Base-by-base conservation (phyloP, 2,888 invertebrate genomes). In the Agonopterix alstromeriana region DNA sequence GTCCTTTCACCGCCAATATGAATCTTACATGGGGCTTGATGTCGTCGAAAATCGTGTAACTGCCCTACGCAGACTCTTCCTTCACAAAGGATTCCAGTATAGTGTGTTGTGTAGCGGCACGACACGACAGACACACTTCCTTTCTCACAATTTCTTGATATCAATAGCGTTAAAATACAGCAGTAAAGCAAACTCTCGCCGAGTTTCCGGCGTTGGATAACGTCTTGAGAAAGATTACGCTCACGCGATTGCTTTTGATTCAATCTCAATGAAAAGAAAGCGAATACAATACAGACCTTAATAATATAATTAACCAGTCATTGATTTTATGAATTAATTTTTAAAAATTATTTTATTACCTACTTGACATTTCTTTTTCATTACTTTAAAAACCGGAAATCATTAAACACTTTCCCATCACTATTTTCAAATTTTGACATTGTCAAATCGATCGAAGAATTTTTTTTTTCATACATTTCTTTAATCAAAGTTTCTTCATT, bases 121-220 rank as follows among this genome's bases (percentile, higher is more conserved):
- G 73, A 77, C 82, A 80, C 67, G 73, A 77, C 82, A 80, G 74
- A 79, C 82, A 78, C 68, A 82, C 85, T 85, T 87, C 88, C 88
- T 86, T 87, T 88, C 88, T 86, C 85, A 87, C 83, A 86, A 82
- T 84, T 84, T 82, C 76, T 77, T 77, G 73, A 78, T 82, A 83
- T 83, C 79, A 84, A 86, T 82, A 77, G 82, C 80, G 65, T 72
- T 79, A 77, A 76, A 77, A 68, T 73, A 70, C 68, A 70, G 68
- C 73, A 73, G 70, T 73, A 73, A 79, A 78, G 78, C 57, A 72
- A 80, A 77, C 70, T 81, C 78, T 81, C 74, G 65, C 66, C 61
- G 62, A 65, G 73, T 77, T 82, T 86, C 84, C 83, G 80, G 79
- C 61, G 67, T 60, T 60, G 53, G 47, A 55, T 63, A 62, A 50